Conservation (phyloP, 2,113 vertebrate genomes). For the Columba livia region DNA sequence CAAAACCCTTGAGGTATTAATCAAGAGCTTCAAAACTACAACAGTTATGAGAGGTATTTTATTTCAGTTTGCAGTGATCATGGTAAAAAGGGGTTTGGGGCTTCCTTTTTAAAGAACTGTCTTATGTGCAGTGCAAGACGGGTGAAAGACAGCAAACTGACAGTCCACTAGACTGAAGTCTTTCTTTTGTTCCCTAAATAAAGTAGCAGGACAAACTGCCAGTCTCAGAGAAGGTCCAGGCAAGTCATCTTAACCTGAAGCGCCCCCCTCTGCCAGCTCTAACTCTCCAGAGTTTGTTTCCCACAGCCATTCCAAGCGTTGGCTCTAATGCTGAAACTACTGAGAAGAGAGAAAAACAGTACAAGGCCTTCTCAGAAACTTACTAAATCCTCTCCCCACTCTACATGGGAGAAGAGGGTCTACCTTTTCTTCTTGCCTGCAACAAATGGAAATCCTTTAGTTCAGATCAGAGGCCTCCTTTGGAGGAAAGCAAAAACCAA, state of each 20-base stretch:
- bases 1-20: constrained; percentile 31
- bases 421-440: neutral
- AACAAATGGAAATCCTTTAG: neutral
- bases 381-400: neutral
- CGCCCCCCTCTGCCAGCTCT: constrained; percentile 35
- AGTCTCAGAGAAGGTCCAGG: neutral
- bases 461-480: neutral
- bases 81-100: neutral
- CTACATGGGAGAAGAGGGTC: neutral
- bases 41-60: neutral
- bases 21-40: neutral
- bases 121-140: neutral
- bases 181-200: neutral
- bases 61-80: neutral
- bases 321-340: neutral
- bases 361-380: neutral
- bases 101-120: constrained; percentile 6
- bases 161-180: neutral
- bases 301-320: neutral
- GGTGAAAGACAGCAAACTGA: neutral
- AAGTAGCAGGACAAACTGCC: neutral
- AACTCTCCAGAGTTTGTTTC: neutral
- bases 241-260: constrained; percentile 1
- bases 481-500: neutral
- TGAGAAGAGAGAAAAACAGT: neutral